Evolutionary conservation across 1,140 invertebrate genomes (phyloP), one percentile per base, ranked within the genome.

Genomic region (Bombus affinis): DNA sequence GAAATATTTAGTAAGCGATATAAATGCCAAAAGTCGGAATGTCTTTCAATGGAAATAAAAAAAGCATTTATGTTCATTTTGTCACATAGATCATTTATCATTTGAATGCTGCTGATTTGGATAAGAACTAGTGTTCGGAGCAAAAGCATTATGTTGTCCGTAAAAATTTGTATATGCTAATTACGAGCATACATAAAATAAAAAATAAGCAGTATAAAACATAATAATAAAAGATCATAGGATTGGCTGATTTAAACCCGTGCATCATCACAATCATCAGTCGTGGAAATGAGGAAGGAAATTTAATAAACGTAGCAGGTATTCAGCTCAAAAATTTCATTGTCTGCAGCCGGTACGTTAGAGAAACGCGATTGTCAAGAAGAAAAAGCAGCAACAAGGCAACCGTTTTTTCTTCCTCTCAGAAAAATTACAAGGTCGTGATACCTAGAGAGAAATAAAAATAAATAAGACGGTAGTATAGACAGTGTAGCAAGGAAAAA

Each of bases 291-390:
- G 8, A 8, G 13, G 65, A n/a, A 13, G 35, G 53, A 72, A 71
- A 71, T 81, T 57, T 81, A 71, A 81, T 81, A 70, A 81, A 71
- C 35, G 28, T n/a, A 4, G 42, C 15, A 25, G 12, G 4, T 28
- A 35, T 10, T 35, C 12, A n/a, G 35, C 22, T 37, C 18, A 25
- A 53, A 39, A 59, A 6, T 37, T 32, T 28, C 35, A n/a, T 37
- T 71, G 78, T 80, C 42, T 37, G 53, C 9, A 13, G 6, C 18
- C 28, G 37, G 39, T n/a, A 15, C 28, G 42, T 76, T 13, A 0
- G n/a, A 57, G 28, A 35, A 78, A 83, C 44, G 44, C 57, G 72
- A 47, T 25, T 82, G 39, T 47, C 42, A 32, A 18, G 57, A 57
- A 70, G 75, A 71, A 35, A 78, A 70, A 78, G 13, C n/a, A 42